Base-by-base conservation (phyloP, 2,797 vertebrate genomes). In the Carcharodon carcharias region DNA sequence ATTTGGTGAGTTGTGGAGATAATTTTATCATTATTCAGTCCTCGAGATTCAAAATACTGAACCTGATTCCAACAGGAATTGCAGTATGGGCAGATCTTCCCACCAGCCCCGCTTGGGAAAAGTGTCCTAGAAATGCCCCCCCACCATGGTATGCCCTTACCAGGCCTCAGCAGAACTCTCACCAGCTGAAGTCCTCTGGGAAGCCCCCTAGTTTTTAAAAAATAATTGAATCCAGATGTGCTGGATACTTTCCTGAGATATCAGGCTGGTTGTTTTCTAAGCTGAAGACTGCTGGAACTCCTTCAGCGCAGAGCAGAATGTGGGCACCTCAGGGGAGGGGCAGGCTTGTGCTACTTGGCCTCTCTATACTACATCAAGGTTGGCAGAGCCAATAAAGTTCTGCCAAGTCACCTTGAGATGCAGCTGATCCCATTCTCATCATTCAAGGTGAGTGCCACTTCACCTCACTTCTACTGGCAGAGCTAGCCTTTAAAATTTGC, bases 1-100 rank as follows among this genome's bases (percentile, higher is more conserved):
- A 12, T 99, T 99, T 7, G 99, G 99, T 99, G 97, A 99, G 98
- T 98, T 93, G 67, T 40, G 0, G 89, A 92, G 58, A 92, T 28
- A 56, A 1, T 92, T 0, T 14, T n/a, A 0, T 61, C 16, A 11
- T 45, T 93, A 23, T 6, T 40, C 31, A 31, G 61, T 58, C 31
- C 61, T 35, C 11, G 6, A 40, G 28, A 92, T 31, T n/a, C 16
- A 67, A 21, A 18, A 92, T 21, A 63, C 6, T 21, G 28, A 56
- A 56, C 26, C 54, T 12, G 31, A 0, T 58, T 9, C n/a, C 77
- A 40, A 16, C 77, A 82, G 77, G n/a, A 18, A 14, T n/a, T 16
- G 2, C n/a, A 14, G n/a, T 0, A n/a, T 12, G 31, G 71, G 58
- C 58, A 67, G 18, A 67, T 16, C 63, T 65, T 65, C 63, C 16